phyloP scores from a whole-genome alignment of 2,888 invertebrate genomes.

The Andrena chrysosceles region DNA sequence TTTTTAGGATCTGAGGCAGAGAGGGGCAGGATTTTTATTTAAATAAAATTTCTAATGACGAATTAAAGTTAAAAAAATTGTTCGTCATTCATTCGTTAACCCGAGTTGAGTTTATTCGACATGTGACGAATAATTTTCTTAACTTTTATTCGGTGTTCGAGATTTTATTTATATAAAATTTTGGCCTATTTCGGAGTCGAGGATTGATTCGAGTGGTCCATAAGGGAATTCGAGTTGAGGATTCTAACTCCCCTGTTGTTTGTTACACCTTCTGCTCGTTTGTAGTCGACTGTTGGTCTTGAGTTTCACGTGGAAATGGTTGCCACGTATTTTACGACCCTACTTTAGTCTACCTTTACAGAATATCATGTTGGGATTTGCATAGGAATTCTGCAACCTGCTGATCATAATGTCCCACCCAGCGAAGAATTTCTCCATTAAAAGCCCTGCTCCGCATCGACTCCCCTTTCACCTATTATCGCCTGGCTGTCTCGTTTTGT shows the following conservation, averaged over 20 bases:
- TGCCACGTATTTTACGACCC: not conserved
- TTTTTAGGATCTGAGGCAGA: no score
- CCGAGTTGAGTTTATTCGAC: no score
- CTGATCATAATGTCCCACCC: slow-evolving; percentile 16
- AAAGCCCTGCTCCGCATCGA: not conserved
- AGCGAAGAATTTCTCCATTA: slow-evolving; percentile 2
- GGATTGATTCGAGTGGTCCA: not conserved
- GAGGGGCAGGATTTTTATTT: no score
- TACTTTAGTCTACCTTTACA: slow-evolving; percentile 38
- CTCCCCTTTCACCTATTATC: slow-evolving; percentile 22
- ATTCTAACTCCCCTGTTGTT: not conserved
- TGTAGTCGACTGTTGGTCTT: not conserved
- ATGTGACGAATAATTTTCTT: no score
- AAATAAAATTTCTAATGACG: no score
- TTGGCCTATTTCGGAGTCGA: no score
- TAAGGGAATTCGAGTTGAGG: not conserved
- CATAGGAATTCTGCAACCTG: not conserved
- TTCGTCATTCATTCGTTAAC: no score
- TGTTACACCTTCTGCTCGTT: not conserved
- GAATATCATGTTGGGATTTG: slow-evolving; percentile 38
- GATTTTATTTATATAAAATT: no score
- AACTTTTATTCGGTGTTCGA: no score
- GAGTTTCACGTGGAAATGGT: not conserved
- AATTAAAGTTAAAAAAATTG: no score
- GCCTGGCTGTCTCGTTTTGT: not conserved